A percentile compares a stretch with the other conserved stretches of the same genome.
Evolutionary conservation across 2,797 vertebrate genomes (phyloP).

Genomic region (Pelodytes ibericus): DNA sequence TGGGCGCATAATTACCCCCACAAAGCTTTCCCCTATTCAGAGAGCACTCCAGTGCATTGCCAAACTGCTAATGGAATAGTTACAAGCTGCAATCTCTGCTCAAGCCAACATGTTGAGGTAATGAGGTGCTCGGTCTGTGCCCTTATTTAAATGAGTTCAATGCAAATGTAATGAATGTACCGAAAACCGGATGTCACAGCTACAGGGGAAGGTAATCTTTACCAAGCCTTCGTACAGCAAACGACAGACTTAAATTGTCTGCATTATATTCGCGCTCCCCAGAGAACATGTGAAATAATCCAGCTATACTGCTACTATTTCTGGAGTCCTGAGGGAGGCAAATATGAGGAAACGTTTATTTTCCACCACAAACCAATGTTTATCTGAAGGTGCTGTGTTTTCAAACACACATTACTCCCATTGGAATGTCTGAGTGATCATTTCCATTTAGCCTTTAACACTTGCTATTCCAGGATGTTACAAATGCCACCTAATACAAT

Average conservation of each 20-base stretch:
- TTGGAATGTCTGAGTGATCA: not conserved
- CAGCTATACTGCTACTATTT: not conserved
- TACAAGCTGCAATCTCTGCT: slow-evolving; percentile 5
- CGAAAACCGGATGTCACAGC: slow-evolving; percentile 13
- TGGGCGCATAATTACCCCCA: slow-evolving; percentile 7
- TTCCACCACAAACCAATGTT: not conserved
- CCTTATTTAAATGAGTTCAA: not conserved
- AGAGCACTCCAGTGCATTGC: not conserved
- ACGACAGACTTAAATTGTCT: not conserved
- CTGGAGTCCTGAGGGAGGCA: not conserved
- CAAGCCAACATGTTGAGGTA: slow-evolving; percentile 23
- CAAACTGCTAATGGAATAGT: slow-evolving; percentile 23
- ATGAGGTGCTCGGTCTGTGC: slow-evolving; percentile 34
- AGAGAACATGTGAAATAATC: not conserved
- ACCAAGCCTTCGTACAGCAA: not conserved
- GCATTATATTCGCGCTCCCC: not conserved
- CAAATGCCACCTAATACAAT: no score
- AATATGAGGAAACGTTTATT: not conserved
- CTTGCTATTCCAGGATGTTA: no score
- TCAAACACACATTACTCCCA: no score
- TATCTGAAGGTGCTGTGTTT: not conserved
- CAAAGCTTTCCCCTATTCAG: slow-evolving; percentile 11
- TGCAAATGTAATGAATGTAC: slow-evolving; percentile 26
- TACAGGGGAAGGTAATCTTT: not conserved
- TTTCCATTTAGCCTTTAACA: not conserved